Evolutionary conservation across 2,888 invertebrate species (phyloP).

Genomic region (Ophonus ardosiacus): DNA sequence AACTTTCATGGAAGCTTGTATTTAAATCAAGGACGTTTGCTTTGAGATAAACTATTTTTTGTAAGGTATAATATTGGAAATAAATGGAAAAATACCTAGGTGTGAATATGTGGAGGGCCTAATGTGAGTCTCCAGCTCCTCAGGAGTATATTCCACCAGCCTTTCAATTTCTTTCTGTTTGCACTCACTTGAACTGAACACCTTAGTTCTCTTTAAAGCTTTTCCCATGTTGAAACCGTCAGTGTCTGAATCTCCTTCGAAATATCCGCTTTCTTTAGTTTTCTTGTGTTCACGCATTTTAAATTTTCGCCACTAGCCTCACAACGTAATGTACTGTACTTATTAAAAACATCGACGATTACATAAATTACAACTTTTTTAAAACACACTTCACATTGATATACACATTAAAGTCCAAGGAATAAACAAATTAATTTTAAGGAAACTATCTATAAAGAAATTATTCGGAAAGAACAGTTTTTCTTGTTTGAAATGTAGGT

Average conservation of each 20-base stretch:
- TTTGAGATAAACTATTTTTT: too few species aligned
- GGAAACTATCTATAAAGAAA: slow-evolving; percentile 30
- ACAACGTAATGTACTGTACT: slow-evolving; percentile 11
- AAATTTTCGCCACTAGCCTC: slow-evolving; percentile 43
- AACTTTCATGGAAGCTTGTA: too few species aligned
- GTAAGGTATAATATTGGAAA: slow-evolving; percentile 6
- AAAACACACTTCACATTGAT: slow-evolving; percentile 30
- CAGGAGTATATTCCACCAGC: slow-evolving; percentile 71
- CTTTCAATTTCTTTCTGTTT: slow-evolving; percentile 66
- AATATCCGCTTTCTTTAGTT: slow-evolving; percentile 88
- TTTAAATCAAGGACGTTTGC: too few species aligned
- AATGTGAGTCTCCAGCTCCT: slow-evolving; percentile 72
- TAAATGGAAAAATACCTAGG: slow-evolving; percentile 64
- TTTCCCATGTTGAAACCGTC: slow-evolving; percentile 78
- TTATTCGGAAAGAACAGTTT: slow-evolving; percentile 63
- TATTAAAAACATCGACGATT: slow-evolving; percentile 51
- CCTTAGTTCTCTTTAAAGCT: slow-evolving; percentile 74
- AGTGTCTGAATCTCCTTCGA: slow-evolving; percentile 85
- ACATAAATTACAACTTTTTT: slow-evolving; percentile 32
- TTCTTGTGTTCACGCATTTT: slow-evolving; percentile 76
- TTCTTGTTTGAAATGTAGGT: slow-evolving; percentile 61
- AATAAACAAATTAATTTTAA: slow-evolving; percentile 38
- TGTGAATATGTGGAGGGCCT: slow-evolving; percentile 68
- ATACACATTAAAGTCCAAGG: slow-evolving; percentile 8
- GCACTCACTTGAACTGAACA: slow-evolving; percentile 72